Conservation (phyloP, 2,113 vertebrate species). For the Sorex araneus region DNA sequence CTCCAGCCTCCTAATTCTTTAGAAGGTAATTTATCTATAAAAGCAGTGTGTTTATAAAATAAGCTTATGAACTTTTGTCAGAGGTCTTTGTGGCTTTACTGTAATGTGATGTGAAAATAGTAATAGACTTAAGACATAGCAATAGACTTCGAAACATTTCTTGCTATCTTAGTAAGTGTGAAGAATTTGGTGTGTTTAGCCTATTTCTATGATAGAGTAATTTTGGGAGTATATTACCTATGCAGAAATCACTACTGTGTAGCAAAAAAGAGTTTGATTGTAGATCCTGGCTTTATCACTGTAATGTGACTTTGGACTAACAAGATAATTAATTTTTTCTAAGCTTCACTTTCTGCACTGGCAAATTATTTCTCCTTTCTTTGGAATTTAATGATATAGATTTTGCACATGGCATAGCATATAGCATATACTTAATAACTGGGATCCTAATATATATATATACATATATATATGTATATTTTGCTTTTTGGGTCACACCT, state of each 20-base stretch:
- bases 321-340: slow-evolving; percentile 41
- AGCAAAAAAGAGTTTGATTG: slow-evolving; percentile 55
- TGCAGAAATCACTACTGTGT: not conserved
- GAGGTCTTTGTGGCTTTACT: slow-evolving; percentile 21
- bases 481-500: too few species aligned
- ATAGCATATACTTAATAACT: slow-evolving; percentile 48
- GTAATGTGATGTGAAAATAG: slow-evolving; percentile 10
- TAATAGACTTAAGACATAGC: not conserved
- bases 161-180: not conserved
- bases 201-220: slow-evolving; percentile 1
- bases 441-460: not conserved
- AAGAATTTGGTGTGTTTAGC: slow-evolving; percentile 48
- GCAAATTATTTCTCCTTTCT: not conserved
- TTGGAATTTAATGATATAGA: slow-evolving; percentile 36
- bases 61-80: not conserved
- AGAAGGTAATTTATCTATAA: not conserved
- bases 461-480: too few species aligned
- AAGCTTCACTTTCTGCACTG: slow-evolving; percentile 30
- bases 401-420: not conserved
- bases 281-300: slow-evolving; percentile 7
- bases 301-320: not conserved
- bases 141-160: not conserved
- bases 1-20: slow-evolving; percentile 25
- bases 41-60: slow-evolving; percentile 47
- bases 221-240: slow-evolving; percentile 27